These are phyloP conservation scores for Tychaedon coryphoeus DNA, from an alignment of 2,113 vertebrate genomes.

Conservation along the genomic window DNA sequence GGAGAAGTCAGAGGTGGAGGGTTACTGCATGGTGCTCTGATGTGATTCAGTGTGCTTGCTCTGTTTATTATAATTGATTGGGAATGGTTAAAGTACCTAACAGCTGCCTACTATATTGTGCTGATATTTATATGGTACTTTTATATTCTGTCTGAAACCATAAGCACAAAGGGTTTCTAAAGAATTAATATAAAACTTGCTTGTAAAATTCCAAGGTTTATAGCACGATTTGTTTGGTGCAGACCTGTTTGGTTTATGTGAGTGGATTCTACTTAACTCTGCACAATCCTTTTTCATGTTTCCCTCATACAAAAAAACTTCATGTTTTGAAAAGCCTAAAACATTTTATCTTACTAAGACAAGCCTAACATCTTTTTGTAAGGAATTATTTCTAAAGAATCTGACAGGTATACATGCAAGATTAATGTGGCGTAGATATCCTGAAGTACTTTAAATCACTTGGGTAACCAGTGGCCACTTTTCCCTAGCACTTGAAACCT, in stretches of 20 bases:
- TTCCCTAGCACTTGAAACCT: neutral
- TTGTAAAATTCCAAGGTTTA: constrained; percentile 66
- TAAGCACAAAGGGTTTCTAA: constrained; percentile 67
- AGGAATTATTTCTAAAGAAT: neutral
- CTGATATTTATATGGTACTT: constrained; percentile 62
- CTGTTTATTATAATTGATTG: constrained; percentile 53
- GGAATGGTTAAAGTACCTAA: constrained; percentile 62
- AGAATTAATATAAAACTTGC: constrained; percentile 69
- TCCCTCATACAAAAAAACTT: neutral
- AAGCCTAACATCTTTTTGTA: neutral
- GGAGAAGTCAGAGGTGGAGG: constrained; percentile 28
- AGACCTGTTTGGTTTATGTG: constrained; percentile 55
- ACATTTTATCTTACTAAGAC: neutral
- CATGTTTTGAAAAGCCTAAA: constrained; percentile 34
- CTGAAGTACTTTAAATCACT: constrained; percentile 7
- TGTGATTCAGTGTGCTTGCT: constrained; percentile 20
- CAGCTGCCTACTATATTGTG: constrained; percentile 41
- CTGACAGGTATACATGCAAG: neutral
- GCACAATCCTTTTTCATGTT: constrained; percentile 46
- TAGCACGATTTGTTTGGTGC: constrained; percentile 42
- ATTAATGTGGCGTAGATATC: neutral
- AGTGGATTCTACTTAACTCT: constrained; percentile 58
- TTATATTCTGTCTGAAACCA: constrained; percentile 67
- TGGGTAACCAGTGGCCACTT: neutral
- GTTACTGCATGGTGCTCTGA: neutral